Base-by-base conservation (phyloP, 2,113 vertebrate species). In the Pandion haliaetus region DNA sequence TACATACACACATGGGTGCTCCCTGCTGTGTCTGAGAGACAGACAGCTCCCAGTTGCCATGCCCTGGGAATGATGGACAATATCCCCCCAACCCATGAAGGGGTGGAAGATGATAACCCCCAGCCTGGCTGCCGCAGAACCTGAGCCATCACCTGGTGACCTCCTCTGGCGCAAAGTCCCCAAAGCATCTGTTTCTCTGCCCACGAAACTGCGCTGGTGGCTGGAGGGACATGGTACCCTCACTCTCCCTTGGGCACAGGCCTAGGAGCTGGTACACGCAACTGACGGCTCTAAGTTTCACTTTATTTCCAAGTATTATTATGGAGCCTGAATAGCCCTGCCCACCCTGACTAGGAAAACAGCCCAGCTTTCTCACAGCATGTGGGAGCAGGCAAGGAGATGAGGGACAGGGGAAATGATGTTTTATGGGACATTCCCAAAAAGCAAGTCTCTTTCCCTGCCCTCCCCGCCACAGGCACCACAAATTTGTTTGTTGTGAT, bases 201-300 rank as follows among this genome's bases (percentile, higher is more conserved):
- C 58, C 62, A 28, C 0, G 2, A n/a, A 66, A n/a, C 34, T 44
- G 44, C 4, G 0, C 17, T 40, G 42, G 70, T 10, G 13, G 25
- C 40, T 85, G 76, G 13, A 77, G 32, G 32, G 76, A 78, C 2
- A 0, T 12, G 10, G 18, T 23, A 63, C 28, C 70, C 36, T 61
- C 72, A 32, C 32, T 11, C 11, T 74, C 15, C 18, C 49, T 34
- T 4, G 5, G 23, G 29, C 6, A 3, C 45, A 2, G 14, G 19
- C 26, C 6, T 81, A 74, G 49, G 23, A 6, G 6, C 17, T 20
- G 58, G 16, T 49, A 10, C 0, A 1, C n/a, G 24, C 0, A 0
- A 79, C n/a, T 28, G 57, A 4, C 44, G 1, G 6, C 65, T 76
- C 40, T 23, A 28, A 34, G 66, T 59, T 49, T 62, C 58, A 40